Evolutionary conservation across 53 echinoderm and acorn worm genomes (phyloP).

Genomic region (Holothuria leucospilota): DNA sequence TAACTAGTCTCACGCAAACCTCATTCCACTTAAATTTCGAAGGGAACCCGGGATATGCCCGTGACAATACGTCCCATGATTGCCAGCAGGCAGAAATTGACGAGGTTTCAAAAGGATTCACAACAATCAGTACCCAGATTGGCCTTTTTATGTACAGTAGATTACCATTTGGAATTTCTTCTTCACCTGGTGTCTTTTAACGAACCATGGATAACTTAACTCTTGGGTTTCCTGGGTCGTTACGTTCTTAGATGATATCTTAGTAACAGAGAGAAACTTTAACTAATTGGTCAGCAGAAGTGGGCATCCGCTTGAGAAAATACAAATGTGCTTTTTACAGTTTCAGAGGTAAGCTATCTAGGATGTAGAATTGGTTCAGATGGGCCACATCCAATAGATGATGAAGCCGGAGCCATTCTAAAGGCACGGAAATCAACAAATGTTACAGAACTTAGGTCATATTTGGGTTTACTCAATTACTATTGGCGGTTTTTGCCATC

Average conservation of each 20-base stretch:
- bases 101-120: constrained; percentile 47
- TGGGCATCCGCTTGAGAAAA: constrained; percentile 45
- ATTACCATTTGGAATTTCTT: constrained; percentile 68
- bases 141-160: constrained; percentile 66
- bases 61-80: no score
- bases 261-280: constrained; percentile 59
- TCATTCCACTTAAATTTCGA: no score
- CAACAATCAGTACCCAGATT: constrained; percentile 71
- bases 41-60: no score
- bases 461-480: constrained; percentile 66
- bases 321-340: constrained; percentile 61
- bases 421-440: no score
- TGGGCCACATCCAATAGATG: constrained; percentile 53
- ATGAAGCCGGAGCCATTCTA: no score
- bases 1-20: no score
- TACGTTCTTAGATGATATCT: constrained; percentile 10
- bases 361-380: constrained; percentile 51
- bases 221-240: constrained; percentile 58
- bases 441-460: no score
- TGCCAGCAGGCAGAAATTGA: constrained; percentile 67
- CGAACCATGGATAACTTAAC: constrained; percentile 67
- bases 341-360: constrained; percentile 46
- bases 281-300: constrained; percentile 30
- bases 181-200: constrained; percentile 80
- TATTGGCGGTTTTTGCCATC: no score